These are phyloP conservation scores for Myotis lucifugus DNA, from an alignment of 2,113 vertebrate genomes.

Conservation along the genomic window DNA sequence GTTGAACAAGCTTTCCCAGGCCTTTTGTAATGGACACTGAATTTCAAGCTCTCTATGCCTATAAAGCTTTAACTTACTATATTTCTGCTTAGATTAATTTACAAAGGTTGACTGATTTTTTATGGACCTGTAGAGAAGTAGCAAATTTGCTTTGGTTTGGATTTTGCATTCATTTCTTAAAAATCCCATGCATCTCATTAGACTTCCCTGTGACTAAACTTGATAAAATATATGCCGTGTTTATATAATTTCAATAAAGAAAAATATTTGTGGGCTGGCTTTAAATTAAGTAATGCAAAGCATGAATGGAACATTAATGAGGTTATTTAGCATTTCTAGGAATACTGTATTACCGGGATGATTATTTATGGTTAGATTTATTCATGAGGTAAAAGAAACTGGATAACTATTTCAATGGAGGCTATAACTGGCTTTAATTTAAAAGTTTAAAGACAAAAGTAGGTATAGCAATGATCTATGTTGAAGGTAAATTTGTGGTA, in stretches of 20 bases:
- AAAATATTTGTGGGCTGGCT: slow-evolving; percentile 14
- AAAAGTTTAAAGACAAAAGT: neutral
- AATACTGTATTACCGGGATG: slow-evolving; percentile 39
- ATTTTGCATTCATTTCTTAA: neutral
- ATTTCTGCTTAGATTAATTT: slow-evolving; percentile 12
- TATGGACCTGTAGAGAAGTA: neutral
- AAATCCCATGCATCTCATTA: slow-evolving; percentile 36
- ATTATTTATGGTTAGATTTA: slow-evolving; percentile 35
- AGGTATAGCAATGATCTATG: neutral
- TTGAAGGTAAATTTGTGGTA: slow-evolving; percentile 6
- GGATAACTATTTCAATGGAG: neutral
- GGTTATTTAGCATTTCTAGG: neutral
- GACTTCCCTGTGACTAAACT: slow-evolving; percentile 27
- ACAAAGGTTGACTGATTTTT: neutral
- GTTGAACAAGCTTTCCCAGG: neutral
- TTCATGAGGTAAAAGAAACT: neutral
- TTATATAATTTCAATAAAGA: slow-evolving; percentile 9
- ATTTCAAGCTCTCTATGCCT: neutral
- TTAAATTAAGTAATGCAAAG: slow-evolving; percentile 44
- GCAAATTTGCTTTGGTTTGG: neutral
- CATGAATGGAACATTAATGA: slow-evolving; percentile 27
- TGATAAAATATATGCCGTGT: slow-evolving; percentile 23
- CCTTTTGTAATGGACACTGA: neutral
- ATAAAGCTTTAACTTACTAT: neutral
- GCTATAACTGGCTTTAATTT: neutral